Base-by-base conservation (phyloP, 2,113 vertebrate genomes). In the Calyptommatus sinebrachiatus region DNA sequence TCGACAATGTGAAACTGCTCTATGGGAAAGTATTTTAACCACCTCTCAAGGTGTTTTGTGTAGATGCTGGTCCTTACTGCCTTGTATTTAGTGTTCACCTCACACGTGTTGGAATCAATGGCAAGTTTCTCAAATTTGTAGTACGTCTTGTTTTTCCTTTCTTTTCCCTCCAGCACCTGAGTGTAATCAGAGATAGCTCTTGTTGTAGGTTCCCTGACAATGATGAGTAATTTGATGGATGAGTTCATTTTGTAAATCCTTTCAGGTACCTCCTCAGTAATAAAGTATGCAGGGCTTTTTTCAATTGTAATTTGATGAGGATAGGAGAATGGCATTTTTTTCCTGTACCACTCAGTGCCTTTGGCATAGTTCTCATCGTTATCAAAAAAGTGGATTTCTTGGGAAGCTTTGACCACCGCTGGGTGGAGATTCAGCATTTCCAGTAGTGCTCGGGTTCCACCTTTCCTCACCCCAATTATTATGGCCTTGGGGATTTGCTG, bases 241-340 rank as follows among this genome's bases (percentile, higher is more conserved):
- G 97, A 97, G 92, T 98, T 98, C 98, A 99, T 99, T 93, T 97
- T 97, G 92, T 98, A 98, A 93, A 99, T 99, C 91, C 98, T 96
- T 93, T 99, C 97, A 3, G 98, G 98, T 88, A 99, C 98, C 90
- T 98, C 97, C 89, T 98, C 97, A 0, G 97, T 99, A 90, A 98
- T 98, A 87, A 99, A 99, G 91, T 99, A 99, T 0, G 98, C 98
- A 0, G 98, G 98, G 89, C 97, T 99, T 91, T 99, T 99, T 92
- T 99, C 98, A 78, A 99, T 98, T 73, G 98, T 99, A 92, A 98
- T 98, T 94, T 99, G 98, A 91, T 97, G 94, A 77, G 96, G 96
- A 90, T 97, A 97, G 85, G 98, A 99, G 89, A 97, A 97, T 82
- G 98, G 98, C 98, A 99, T 99, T 94, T 98, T 98, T 90, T 95